Conservation (phyloP, 1,140 invertebrate genomes). For the Rhysida immarginata region DNA sequence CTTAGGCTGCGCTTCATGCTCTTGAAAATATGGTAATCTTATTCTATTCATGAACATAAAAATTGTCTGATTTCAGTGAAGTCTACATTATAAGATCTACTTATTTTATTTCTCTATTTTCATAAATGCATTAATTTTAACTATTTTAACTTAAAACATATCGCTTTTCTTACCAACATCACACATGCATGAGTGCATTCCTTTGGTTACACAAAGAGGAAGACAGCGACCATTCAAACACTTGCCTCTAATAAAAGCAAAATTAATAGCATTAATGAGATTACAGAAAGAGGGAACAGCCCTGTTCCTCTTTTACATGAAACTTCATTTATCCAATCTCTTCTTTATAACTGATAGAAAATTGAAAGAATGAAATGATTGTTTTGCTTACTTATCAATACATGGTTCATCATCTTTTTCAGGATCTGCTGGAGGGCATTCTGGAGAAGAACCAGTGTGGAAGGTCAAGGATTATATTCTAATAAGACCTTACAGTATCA, state of each 20-base stretch:
- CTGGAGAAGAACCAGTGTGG: constrained; percentile 49
- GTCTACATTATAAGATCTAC: neutral
- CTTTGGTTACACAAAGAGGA: constrained; percentile 83
- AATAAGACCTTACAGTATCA: no score
- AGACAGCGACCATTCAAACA: constrained; percentile 72
- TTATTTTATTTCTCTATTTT: no score
- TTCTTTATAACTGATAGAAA: no score
- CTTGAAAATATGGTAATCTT: neutral
- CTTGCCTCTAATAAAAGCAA: constrained; percentile 42
- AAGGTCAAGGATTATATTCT: constrained; percentile 16
- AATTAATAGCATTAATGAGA: no score
- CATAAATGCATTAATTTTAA: neutral
- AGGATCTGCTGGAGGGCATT: constrained; percentile 64
- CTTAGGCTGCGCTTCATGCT: neutral
- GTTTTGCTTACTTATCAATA: constrained; percentile 41
- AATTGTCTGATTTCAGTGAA: neutral
- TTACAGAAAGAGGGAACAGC: no score
- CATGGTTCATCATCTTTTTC: constrained; percentile 74
- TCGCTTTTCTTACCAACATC: constrained; percentile 56
- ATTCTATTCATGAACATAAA: neutral
- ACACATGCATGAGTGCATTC: constrained; percentile 84
- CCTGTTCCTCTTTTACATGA: no score
- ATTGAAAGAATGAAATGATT: neutral
- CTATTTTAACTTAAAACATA: no score
- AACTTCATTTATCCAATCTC: no score